Evolutionary conservation across 30 jellyfish, hydroid and myxozoan genomes (phyloP).

Genomic region (Nemopilema nomurai): DNA sequence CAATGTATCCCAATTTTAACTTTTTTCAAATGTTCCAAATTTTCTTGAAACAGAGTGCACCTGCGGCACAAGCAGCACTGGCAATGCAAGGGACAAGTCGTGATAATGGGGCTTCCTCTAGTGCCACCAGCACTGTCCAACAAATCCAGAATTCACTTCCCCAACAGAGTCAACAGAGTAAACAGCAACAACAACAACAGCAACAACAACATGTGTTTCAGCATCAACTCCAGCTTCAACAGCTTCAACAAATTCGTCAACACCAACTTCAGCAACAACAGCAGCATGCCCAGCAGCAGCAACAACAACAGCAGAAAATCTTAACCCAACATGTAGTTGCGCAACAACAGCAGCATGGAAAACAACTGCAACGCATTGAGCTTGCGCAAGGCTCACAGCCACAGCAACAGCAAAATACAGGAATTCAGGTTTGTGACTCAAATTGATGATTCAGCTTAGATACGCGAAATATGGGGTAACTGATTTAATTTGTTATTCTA

Average conservation of each 20-base stretch:
- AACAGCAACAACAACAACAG: slow-evolving; percentile 31
- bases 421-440: slow-evolving; percentile 44
- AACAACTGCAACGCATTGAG: slow-evolving; percentile 9
- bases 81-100: slow-evolving; percentile 85
- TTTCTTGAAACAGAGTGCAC: slow-evolving; percentile 76
- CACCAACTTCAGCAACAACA: slow-evolving; percentile 21
- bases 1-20: too few relatives aligned
- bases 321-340: neutral
- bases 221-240: slow-evolving; percentile 25
- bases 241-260: slow-evolving; percentile 11
- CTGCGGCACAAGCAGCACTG: slow-evolving; percentile 96
- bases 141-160: slow-evolving; percentile 40
- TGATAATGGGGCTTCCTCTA: slow-evolving; percentile 30
- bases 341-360: slow-evolving; percentile 42
- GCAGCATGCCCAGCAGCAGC: slow-evolving; percentile 44
- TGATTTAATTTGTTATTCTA: too few relatives aligned
- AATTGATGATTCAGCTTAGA: neutral
- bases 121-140: slow-evolving; percentile 27
- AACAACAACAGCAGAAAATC: slow-evolving; percentile 32
- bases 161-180: slow-evolving; percentile 29
- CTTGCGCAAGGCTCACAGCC: slow-evolving; percentile 42
- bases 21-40: neutral
- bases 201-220: slow-evolving; percentile 34
- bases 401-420: slow-evolving; percentile 70
- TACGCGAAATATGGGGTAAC: neutral